A percentile compares a stretch with the other conserved stretches of the same genome.
These are phyloP conservation scores for Tangara arthus DNA, from an alignment of 2,797 vertebrate genomes.

Conservation along the genomic window DNA sequence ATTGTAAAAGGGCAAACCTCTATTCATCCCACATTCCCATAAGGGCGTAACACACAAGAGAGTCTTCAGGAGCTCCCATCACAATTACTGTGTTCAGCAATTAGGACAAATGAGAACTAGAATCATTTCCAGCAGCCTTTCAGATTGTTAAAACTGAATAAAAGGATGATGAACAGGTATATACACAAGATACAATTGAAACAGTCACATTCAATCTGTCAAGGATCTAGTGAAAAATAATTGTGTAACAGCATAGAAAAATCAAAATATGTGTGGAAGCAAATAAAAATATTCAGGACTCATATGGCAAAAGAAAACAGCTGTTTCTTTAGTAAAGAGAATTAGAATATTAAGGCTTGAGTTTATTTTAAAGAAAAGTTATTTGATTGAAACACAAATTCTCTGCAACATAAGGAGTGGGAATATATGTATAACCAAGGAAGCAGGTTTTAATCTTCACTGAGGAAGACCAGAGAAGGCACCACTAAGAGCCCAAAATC, in stretches of 20 bases:
- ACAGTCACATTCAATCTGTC: neutral
- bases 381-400: neutral
- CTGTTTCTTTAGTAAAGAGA: neutral
- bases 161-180: neutral
- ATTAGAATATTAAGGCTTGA: neutral
- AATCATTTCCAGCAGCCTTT: neutral
- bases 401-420: neutral
- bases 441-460: neutral
- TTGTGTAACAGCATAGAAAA: neutral
- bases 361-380: neutral
- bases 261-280: neutral
- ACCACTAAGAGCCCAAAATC: too few species aligned
- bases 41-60: neutral
- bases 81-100: neutral
- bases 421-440: neutral
- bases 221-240: neutral
- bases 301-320: neutral
- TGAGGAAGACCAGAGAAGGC: too few species aligned
- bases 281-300: neutral
- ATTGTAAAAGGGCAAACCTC: neutral
- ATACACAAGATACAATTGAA: neutral
- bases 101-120: neutral
- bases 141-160: neutral
- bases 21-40: neutral
- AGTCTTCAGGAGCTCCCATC: neutral